Evolutionary conservation across 1,140 invertebrate species (phyloP).

Genomic region (Hormaphis cornu): DNA sequence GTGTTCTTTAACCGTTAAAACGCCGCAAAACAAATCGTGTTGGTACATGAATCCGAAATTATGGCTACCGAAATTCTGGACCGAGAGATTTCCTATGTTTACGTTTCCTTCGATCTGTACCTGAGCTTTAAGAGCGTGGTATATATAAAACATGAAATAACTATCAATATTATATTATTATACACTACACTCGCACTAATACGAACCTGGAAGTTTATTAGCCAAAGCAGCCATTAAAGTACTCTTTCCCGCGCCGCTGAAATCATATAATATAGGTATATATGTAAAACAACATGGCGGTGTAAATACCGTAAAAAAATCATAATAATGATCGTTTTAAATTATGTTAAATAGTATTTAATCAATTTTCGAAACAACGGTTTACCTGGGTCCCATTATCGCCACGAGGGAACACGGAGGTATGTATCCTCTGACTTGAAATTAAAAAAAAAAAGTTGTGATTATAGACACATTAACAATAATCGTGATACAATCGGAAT

Average conservation of each 20-base stretch:
- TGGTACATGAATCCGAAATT: conserved; percentile 91
- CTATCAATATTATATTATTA: too few relatives aligned
- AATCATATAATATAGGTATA: too few relatives aligned
- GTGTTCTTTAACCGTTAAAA: conserved; percentile 80
- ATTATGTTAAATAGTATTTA: too few relatives aligned
- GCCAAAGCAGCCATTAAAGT: conserved; percentile 86
- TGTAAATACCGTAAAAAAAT: too few relatives aligned
- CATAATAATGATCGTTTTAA: too few relatives aligned
- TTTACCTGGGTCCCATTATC: conserved; percentile 78
- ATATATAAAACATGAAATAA: conserved; percentile 65
- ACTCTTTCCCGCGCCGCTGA: conserved; percentile 87
- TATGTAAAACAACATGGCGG: too few relatives aligned
- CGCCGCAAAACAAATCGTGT: conserved; percentile 79
- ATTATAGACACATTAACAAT: too few relatives aligned
- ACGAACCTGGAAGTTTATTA: conserved; percentile 60
- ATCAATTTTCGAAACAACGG: too few relatives aligned
- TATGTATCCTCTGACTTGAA: conserved; percentile 59
- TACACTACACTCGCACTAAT: too few relatives aligned
- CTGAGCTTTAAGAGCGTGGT: conserved; percentile 53
- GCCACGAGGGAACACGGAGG: conserved; percentile 76
- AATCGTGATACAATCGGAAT: too few relatives aligned
- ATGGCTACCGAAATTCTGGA: conserved; percentile 63
- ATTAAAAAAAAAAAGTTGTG: conserved; percentile 40
- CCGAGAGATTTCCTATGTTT: conserved; percentile 39
- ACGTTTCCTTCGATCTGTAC: background rate